Base-by-base conservation (phyloP, 2,113 vertebrate species). In the Salvelinus alpinus region DNA sequence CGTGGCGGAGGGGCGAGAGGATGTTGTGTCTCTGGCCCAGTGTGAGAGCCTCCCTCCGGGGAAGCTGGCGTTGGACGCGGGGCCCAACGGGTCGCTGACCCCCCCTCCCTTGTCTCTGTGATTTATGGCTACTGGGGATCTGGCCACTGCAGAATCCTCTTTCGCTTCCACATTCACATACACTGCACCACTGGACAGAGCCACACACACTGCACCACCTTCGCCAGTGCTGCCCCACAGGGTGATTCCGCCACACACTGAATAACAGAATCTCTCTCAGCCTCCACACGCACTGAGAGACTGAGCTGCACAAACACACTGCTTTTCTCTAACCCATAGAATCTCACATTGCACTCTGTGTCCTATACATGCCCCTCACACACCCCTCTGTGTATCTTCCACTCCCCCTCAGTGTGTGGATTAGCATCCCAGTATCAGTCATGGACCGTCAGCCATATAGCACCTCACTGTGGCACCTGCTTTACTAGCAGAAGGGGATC, bases 121-220 rank as follows among this genome's bases (percentile, higher is more conserved):
- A 94, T 93, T 91, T 91, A 93, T 92, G 88, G 89, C 88, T 80
- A 70, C 81, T 84, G 84, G 85, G 88, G 84, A 84, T 73, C 71
- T 62, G 85, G 77, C 82, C 89, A 85, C 87, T 84, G 85, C 90
- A 86, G 82, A 88, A 88, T 89, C 84, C 84, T 84, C 82, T 79
- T 74, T 77, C 83, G 87, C 84, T 81, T 78, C 81, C 77, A 22
- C 62, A 38, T 34, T 16, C 38, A 24, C 38, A 48, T 24, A 72
- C 67, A 70, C 73, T 27, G 24, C 29, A 57, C 25, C 31, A 29
- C 14, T 18, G 64, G 78, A 72, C 81, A 54, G 16, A 54, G 74
- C 80, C 72, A 16, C 44, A 70, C 38, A 72, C 62, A 70, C 73
- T 27, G 24, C 29, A 38, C 25, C 31, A 29, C 20, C 12, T 54